Evolutionary conservation across 2,113 vertebrate genomes (phyloP).

Genomic region (Cyprinodon tularosa): DNA sequence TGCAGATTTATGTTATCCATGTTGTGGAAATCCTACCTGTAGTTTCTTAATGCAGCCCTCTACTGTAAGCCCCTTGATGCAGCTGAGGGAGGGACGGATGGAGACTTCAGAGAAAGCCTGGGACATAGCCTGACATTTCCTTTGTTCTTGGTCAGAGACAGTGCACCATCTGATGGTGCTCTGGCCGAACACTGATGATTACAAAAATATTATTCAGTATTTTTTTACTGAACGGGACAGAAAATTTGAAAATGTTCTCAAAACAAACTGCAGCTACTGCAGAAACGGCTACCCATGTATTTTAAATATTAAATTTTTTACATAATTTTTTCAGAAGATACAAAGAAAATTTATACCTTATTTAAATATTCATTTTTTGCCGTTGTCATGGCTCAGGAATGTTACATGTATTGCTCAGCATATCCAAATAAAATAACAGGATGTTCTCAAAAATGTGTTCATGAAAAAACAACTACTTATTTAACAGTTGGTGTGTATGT

Average conservation of each 20-base stretch:
- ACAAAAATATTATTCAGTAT: not conserved
- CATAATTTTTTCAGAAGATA: not conserved
- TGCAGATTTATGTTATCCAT: not conserved
- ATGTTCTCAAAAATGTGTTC: not conserved
- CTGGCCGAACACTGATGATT: slow-evolving; percentile 71
- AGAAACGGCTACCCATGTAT: not conserved
- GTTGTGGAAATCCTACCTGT: slow-evolving; percentile 75
- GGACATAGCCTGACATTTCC: slow-evolving; percentile 88
- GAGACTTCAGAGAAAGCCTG: slow-evolving; percentile 77
- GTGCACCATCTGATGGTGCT: slow-evolving; percentile 87
- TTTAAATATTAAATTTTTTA: not conserved
- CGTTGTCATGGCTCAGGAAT: not conserved
- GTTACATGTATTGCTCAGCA: not conserved
- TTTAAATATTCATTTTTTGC: not conserved
- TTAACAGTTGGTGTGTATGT: not conserved
- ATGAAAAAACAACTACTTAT: not conserved
- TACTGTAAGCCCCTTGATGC: slow-evolving; percentile 67
- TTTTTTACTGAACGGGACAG: not conserved
- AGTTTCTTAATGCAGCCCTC: slow-evolving; percentile 83
- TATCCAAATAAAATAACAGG: not conserved
- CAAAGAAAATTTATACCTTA: not conserved
- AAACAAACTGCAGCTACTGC: not conserved
- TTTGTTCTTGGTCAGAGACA: slow-evolving; percentile 80
- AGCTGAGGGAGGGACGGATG: slow-evolving; percentile 82
- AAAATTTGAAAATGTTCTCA: not conserved